Base-by-base conservation (phyloP, 2,888 invertebrate species). In the Euphydryas editha region DNA sequence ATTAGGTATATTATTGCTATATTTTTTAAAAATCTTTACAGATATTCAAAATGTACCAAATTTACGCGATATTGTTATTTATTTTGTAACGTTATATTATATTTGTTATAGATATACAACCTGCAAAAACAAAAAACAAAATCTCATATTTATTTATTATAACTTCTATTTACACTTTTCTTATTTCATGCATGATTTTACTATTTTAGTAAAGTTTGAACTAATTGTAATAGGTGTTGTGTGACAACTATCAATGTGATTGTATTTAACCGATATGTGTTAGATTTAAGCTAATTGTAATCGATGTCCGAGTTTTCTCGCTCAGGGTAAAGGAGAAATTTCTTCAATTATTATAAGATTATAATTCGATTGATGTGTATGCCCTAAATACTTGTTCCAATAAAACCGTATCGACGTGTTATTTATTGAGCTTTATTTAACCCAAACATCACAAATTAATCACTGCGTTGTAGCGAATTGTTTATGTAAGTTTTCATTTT, bases 211-310 rank as follows among this genome's bases (percentile, higher is more conserved):
- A 15, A 37, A 24, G 37, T 42, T n/a, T 51, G 24, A 8, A 15
- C 11, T 42, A 42, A 18, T 8, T 54, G 13, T 44, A 54, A 61
- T 54, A 24, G 24, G 42, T 18, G 42, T 55, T 39, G 60, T 56
- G 37, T 56, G 17, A 56, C 37, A 37, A 62, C 46, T 39, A 8
- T 62, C 13, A 55, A 62, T 62, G 37, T 62, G 46, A 24, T 21
- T 37, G 21, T 57, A 37, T 39, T 21, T 56, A 55, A 47, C 13
- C 13, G 21, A 37, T 37, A 24, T 30, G 39, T 65, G 30, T 57
- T 65, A 65, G 60, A n/a, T 61, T 39, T 60, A 65, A 65, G 65
- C 37, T 56, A 61, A 57, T 60, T 65, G 37, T 56, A 54, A 30
- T 30, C 46, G 13, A 21, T n/a, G 15, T 20, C 5, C 20, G 24